A percentile compares a stretch with the other conserved stretches of the same genome.
phyloP scores from a whole-genome alignment of 2,113 vertebrate species.

The Ptyas mucosa region DNA sequence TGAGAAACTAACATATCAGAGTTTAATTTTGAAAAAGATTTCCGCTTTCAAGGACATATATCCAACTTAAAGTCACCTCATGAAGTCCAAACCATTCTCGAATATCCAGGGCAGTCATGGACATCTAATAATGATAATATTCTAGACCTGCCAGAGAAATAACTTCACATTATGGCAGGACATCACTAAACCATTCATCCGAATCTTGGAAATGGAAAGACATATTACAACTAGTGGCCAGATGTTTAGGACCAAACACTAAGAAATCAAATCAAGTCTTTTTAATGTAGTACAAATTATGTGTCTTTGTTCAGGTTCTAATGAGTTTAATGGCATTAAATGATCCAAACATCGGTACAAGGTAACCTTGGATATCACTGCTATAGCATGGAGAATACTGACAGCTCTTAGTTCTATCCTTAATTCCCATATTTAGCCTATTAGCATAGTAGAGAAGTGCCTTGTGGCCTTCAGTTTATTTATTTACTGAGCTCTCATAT shows the following conservation, averaged over 20 bases:
- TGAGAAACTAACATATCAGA: slow-evolving; percentile 46
- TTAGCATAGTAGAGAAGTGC: slow-evolving; percentile 9
- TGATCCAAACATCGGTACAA: background rate
- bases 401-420: background rate
- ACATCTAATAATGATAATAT: background rate
- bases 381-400: slow-evolving; percentile 13
- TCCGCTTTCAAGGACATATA: slow-evolving; percentile 14
- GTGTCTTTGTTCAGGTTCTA: slow-evolving; percentile 4
- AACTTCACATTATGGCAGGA: background rate
- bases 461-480: slow-evolving; percentile 16
- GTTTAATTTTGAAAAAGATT: slow-evolving; percentile 14
- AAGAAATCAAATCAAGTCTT: slow-evolving; percentile 27
- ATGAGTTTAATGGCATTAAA: slow-evolving; percentile 18
- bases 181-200: background rate
- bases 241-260: background rate
- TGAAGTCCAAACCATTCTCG: background rate
- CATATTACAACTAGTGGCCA: background rate
- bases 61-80: background rate
- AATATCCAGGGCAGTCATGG: background rate
- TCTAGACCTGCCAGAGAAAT: background rate
- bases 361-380: slow-evolving; percentile 8
- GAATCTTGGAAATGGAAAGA: background rate
- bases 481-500: slow-evolving; percentile 1
- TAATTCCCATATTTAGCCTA: background rate
- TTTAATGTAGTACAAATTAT: slow-evolving; percentile 7